Evolutionary conservation across 1,140 invertebrate species (phyloP), one percentile per base, ranked within the genome.

Genomic region (Maconellicoccus hirsutus): DNA sequence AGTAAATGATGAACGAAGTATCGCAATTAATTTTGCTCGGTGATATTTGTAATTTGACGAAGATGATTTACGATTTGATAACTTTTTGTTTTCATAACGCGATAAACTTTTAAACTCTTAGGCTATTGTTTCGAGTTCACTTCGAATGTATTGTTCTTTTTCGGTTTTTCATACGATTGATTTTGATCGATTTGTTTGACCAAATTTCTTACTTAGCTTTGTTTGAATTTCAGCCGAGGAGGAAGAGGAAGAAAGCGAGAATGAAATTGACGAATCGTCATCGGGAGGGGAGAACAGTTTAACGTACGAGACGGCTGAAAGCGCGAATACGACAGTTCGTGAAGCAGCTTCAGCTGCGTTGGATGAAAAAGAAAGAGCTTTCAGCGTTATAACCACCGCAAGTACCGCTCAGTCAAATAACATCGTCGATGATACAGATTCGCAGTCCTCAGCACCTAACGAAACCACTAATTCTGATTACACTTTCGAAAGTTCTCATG

Each of bases 201-300:
- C 29, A 33, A 33, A 33, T 33, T 33, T 6, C 12, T 33, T 33
- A 33, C n/a, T 52, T 4, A 8, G 42, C 6, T 52, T 52, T 52
- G 6, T 52, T 33, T 33, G 12, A 33, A 33, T 33, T 33, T 33
- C 12, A 3, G 12, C 29, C 3, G 29, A 33, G 12, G 29, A 52
- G n/a, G 42, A 52, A 66, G 61, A 23, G 8, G 61, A 66, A 66
- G 25, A 66, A 2, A 22, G 25, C 14, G 61, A 66, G 25, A 66
- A 16, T 26, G 61, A 66, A 66, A 66, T 23, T 66, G 61, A 66
- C 3, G 61, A 66, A 61, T 61, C 59, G 61, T 10, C 42, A 52
- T 52, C 42, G n/a, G 42, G n/a, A 52, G 42, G 25, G 25, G 61
- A 66, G 61, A 66, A 66, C 25, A 66, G 61, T 19, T 16, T 66